These are phyloP conservation scores for Pachymerium ferrugineum DNA, from an alignment of 2,888 invertebrate species.

Conservation along the genomic window DNA sequence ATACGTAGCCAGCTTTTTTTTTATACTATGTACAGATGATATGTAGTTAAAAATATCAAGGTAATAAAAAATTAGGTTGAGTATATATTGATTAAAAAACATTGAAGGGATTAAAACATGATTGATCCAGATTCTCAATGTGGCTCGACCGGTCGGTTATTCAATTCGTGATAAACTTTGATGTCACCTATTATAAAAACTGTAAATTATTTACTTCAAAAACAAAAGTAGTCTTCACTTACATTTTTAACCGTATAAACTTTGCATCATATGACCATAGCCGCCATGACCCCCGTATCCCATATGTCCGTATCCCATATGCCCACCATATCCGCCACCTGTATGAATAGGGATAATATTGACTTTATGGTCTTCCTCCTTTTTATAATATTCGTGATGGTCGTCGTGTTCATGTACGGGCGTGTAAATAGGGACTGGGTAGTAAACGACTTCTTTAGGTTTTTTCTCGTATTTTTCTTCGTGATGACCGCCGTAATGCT, in stretches of 20 bases:
- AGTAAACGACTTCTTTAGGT: neutral
- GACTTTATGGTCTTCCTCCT: neutral
- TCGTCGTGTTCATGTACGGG: neutral
- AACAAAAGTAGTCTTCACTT: neutral
- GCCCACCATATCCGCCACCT: neutral
- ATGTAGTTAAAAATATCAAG: no score
- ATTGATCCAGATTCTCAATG: no score
- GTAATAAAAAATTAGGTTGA: no score
- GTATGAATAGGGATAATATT: neutral
- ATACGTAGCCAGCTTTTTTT: no score
- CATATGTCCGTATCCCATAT: neutral
- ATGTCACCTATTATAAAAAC: no score
- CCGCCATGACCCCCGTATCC: no score
- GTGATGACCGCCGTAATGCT: neutral
- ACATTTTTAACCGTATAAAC: neutral
- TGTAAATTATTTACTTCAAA: no score
- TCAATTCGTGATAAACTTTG: no score
- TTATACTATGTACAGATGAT: no score
- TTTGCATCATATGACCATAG: neutral
- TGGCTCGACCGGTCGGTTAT: no score
- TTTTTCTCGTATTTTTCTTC: neutral
- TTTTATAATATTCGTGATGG: neutral
- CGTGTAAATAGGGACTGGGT: neutral
- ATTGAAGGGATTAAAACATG: no score
- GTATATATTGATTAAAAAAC: no score